Conservation (phyloP, 2,797 vertebrate genomes). For the Scomberomorus guttatus region DNA sequence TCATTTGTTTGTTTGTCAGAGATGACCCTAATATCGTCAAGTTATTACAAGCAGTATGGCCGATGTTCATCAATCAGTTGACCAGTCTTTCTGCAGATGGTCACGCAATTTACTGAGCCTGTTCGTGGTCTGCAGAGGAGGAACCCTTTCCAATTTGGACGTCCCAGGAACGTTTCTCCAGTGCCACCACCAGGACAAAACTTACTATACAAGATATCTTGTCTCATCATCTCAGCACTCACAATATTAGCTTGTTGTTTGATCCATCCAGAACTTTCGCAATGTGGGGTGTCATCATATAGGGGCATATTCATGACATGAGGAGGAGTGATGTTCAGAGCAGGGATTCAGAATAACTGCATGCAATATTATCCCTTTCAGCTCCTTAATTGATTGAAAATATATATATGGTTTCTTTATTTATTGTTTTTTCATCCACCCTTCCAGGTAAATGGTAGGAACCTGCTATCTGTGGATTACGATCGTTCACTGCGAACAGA, state of each 20-base stretch:
- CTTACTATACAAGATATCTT: too few species aligned
- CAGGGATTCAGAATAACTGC: background rate
- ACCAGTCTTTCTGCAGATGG: background rate
- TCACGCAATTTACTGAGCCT: background rate
- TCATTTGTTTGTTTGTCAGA: background rate
- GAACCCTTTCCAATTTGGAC: background rate
- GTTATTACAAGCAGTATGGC: background rate
- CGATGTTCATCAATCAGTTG: background rate
- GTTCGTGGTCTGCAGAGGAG: background rate
- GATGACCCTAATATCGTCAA: background rate
- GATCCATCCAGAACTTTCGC: background rate
- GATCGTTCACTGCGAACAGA: conserved; percentile 94
- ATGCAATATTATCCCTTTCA: background rate
- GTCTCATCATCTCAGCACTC: too few species aligned
- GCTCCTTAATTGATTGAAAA: too few species aligned
- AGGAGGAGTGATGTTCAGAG: background rate
- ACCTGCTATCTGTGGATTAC: conserved; percentile 98
- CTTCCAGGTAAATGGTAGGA: conserved; percentile 96
- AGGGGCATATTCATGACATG: background rate
- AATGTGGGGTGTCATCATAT: background rate
- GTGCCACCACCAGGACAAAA: background rate
- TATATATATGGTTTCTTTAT: background rate
- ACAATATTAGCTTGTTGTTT: background rate
- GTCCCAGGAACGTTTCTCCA: background rate
- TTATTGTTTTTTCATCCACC: background rate